Evolutionary conservation across 2,888 invertebrate species (phyloP).

Genomic region (Epinotia brunnichana): DNA sequence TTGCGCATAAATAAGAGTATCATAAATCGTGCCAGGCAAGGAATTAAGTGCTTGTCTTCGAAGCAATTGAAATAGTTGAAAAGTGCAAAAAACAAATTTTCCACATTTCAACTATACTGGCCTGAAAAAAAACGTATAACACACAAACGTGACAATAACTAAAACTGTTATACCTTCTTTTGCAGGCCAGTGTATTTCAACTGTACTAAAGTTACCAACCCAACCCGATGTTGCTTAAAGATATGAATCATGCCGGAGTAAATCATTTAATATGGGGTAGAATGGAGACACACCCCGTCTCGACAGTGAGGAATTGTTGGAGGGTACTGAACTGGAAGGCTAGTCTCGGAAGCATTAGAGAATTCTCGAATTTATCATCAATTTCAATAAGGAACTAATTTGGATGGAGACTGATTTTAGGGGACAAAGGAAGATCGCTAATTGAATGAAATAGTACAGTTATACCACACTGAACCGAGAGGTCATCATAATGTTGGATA

Average conservation of each 20-base stretch:
- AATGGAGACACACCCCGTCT: conserved; percentile 45
- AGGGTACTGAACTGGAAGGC: conserved; percentile 44
- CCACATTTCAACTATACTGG: too few relatives aligned
- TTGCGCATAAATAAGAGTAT: too few relatives aligned
- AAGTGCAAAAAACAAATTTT: too few relatives aligned
- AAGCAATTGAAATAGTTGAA: too few relatives aligned
- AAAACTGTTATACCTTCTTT: too few relatives aligned
- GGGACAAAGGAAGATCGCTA: background rate
- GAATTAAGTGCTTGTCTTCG: too few relatives aligned
- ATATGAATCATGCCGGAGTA: conserved; percentile 9
- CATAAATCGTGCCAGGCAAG: too few relatives aligned
- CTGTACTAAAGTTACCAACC: too few relatives aligned
- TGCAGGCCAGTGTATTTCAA: too few relatives aligned
- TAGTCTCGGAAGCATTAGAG: conserved; percentile 18
- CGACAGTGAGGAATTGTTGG: conserved; percentile 38
- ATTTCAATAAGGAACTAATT: background rate
- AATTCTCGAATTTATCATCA: background rate
- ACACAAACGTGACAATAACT: too few relatives aligned
- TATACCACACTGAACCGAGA: background rate
- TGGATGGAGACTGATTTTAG: background rate
- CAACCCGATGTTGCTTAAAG: background rate
- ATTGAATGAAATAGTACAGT: background rate
- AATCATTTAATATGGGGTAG: conserved; percentile 21
- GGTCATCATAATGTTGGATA: too few relatives aligned
- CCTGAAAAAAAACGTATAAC: too few relatives aligned